Evolutionary conservation across 2,113 vertebrate species (phyloP), one percentile per base, ranked within the genome.

Genomic region (Sphaerodactylus townsendi): DNA sequence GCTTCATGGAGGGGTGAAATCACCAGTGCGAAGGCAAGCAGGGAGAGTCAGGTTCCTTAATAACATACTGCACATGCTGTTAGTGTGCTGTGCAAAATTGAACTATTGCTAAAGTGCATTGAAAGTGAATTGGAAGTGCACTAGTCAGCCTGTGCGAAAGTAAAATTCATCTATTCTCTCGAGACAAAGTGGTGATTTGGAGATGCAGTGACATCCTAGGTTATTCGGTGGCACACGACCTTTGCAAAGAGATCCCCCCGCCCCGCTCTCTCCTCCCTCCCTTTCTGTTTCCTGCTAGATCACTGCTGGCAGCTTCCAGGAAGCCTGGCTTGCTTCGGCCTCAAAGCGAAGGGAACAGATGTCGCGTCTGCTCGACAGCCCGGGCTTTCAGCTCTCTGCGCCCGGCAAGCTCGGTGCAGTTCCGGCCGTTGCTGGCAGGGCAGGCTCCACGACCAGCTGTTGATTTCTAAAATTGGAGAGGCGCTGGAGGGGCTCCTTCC

Each of bases 101-200:
- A n/a, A n/a, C n/a, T n/a, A n/a, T n/a, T n/a, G n/a, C n/a, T n/a
- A n/a, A n/a, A n/a, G n/a, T n/a, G n/a, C n/a, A n/a, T n/a, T n/a
- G n/a, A n/a, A n/a, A n/a, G n/a, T n/a, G n/a, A n/a, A n/a, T n/a
- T n/a, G n/a, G n/a, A n/a, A n/a, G n/a, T n/a, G n/a, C n/a, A n/a
- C n/a, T n/a, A n/a, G n/a, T n/a, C n/a, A n/a, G n/a, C n/a, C n/a
- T n/a, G n/a, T n/a, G n/a, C n/a, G n/a, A n/a, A n/a, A n/a, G n/a
- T n/a, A n/a, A n/a, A n/a, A n/a, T n/a, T n/a, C n/a, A n/a, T n/a
- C n/a, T n/a, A n/a, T n/a, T n/a, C n/a, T n/a, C n/a, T n/a, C n/a
- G 92, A 93, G 92, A 93, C 90, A 88, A 90, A 90, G 92, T 90
- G 91, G 92, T 95, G 50, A 93, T 95, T 95, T 89, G 90, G 93